phyloP scores from a whole-genome alignment of 2,797 vertebrate genomes.

The Cossypha caffra region DNA sequence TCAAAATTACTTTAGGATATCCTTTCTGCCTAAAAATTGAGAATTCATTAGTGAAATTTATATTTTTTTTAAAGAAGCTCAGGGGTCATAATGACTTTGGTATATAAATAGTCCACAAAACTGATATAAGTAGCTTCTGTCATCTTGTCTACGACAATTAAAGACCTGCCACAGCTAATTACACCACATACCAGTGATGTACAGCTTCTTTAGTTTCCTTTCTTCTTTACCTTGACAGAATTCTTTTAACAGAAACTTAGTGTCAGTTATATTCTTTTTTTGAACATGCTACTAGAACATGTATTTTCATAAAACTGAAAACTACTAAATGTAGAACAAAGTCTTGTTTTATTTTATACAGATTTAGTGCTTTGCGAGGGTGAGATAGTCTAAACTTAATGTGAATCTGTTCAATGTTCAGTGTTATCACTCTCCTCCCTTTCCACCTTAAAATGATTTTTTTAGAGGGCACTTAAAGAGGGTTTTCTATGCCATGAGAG shows the following conservation, averaged over 20 bases:
- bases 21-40: constrained; percentile 35
- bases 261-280: background rate
- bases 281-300: background rate
- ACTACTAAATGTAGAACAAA: background rate
- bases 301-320: constrained; percentile 33
- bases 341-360: constrained; percentile 4
- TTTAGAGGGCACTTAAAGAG: background rate
- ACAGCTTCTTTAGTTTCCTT: constrained; percentile 52
- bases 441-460: background rate
- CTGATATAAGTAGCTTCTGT: constrained; percentile 64
- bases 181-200: constrained; percentile 64
- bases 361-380: background rate
- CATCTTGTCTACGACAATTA: constrained; percentile 57
- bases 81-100: background rate
- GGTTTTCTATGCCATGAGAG: background rate
- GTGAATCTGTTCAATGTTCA: constrained; percentile 17
- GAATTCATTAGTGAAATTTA: background rate
- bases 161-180: constrained; percentile 56
- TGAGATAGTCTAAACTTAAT: constrained; percentile 17
- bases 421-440: background rate
- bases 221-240: constrained; percentile 61
- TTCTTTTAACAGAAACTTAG: constrained; percentile 42
- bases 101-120: constrained; percentile 65
- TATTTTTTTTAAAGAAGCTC: background rate
- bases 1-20: background rate